Base-by-base conservation (phyloP, 1,140 invertebrate species). In the Eueides isabella region DNA sequence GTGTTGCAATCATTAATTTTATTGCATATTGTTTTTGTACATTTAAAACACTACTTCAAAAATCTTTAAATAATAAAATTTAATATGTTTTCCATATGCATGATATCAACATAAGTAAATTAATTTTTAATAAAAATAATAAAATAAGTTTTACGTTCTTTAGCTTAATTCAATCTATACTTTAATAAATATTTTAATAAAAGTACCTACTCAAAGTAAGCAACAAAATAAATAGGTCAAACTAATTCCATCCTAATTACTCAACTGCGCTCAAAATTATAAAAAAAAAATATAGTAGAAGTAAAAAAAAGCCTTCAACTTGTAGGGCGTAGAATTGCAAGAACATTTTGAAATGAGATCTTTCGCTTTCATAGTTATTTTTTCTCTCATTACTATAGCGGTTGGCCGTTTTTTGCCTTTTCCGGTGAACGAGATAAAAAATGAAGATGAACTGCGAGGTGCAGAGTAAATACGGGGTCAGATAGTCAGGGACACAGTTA, bases 401-500 rank as follows among this genome's bases (percentile, higher is more conserved):
- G 82, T 88, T 88, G 83, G 74, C 79, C 81, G 80, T 82, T 90
- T 92, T 90, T 91, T 87, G 78, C 80, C 88, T 86, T 89, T 90
- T 86, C 88, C 86, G 87, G 78, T 86, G 84, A 89, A 88, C 87
- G 87, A 90, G 86, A 90, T 90, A 92, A 92, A 92, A 92, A 90
- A 91, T 91, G 88, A 90, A 92, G 90, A 92, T 91, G 88, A 92
- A 92, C 87, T 87, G 89, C 86, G 87, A 90, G 88, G 87, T 89
- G 85, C 89, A 85, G 87, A 87, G 89, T 91, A 90, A 92, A 91
- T 92, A 91, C 88, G 88, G 80, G 83, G 83, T 84, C 79, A 80
- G 63, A 28, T 86, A 92, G 87, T 76, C 85, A 73, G 78, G 87
- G 23, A 2, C 23, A 12, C 6, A 26, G 23, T 12, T 55, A 2